phyloP scores from a whole-genome alignment of 2,888 invertebrate genomes.

The Nemapogon koenigi region DNA sequence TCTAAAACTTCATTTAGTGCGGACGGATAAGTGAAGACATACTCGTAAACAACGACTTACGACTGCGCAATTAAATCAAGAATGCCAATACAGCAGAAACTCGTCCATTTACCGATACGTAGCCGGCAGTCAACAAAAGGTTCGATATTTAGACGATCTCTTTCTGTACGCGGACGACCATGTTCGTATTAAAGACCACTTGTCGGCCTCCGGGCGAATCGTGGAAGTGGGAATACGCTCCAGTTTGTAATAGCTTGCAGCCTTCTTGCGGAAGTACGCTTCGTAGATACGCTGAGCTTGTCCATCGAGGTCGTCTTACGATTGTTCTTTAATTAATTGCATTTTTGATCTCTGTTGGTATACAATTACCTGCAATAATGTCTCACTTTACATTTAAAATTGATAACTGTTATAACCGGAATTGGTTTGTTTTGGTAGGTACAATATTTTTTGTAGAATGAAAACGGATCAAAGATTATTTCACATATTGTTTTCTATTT shows the following conservation, averaged over 20 bases:
- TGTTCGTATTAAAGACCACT: constrained; percentile 36
- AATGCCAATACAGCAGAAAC: too few relatives aligned
- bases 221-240: constrained; percentile 18
- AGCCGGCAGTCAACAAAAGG: background rate
- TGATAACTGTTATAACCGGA: background rate
- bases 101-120: too few relatives aligned
- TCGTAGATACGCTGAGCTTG: background rate
- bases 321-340: too few relatives aligned
- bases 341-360: background rate
- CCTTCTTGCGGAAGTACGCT: constrained; percentile 30
- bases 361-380: background rate
- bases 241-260: constrained; percentile 21
- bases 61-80: too few relatives aligned
- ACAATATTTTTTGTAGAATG: too few relatives aligned
- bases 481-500: too few relatives aligned
- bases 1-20: too few relatives aligned
- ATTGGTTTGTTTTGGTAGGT: background rate
- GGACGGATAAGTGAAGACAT: too few relatives aligned
- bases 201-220: constrained; percentile 33
- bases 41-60: too few relatives aligned
- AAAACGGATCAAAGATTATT: too few relatives aligned
- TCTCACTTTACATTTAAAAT: background rate
- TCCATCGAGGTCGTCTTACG: too few relatives aligned
- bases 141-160: constrained; percentile 20
- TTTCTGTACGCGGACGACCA: background rate